Evolutionary conservation across 2,113 vertebrate genomes (phyloP), one percentile per base, ranked within the genome.

Genomic region (Monarcha castaneiventris): DNA sequence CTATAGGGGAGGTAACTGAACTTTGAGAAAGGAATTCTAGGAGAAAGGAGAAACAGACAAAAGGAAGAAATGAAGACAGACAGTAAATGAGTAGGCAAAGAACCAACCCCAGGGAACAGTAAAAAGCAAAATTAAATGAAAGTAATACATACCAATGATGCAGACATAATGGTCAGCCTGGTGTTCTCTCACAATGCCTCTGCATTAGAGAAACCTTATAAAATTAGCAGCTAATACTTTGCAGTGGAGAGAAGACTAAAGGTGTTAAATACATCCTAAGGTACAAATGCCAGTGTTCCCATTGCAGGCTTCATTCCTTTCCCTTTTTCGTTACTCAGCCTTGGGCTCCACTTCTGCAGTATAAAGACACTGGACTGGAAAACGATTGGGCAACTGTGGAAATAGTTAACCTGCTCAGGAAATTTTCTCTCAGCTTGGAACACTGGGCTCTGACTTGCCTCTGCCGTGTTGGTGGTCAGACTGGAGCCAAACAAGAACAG

Each of bases 111-210:
- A 54, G 58, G 67, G 78, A 87, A 48, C 32, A 87, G 67, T 58
- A 76, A 73, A 80, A 95, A 62, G 27, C 12, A 64, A 59, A 91
- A 87, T 61, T n/a, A 93, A 92, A 77, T 78, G 2, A 17, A 89
- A 82, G 39, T 41, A 78, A 68, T 75, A 91, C 44, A 39, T 55
- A 84, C 54, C 29, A 91, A 22, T 43, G 44, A 68, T 79, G 30
- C 18, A 81, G 61, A 78, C 32, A 20, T 71, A 66, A 61, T 35
- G 21, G 48, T 86, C 54, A 91, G 10, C 26, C 87, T 71, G 41
- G 30, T 10, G 1, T 62, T 56, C 48, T 76, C 69, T 48, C 41
- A 44, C 52, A 41, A 17, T 66, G 15, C 9, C 11, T 91, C 63
- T 87, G 33, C 9, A 7, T 63, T 68, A 48, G 17, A 72, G 22